phyloP scores from a whole-genome alignment of 2,113 vertebrate genomes.

The Stegastes partitus region DNA sequence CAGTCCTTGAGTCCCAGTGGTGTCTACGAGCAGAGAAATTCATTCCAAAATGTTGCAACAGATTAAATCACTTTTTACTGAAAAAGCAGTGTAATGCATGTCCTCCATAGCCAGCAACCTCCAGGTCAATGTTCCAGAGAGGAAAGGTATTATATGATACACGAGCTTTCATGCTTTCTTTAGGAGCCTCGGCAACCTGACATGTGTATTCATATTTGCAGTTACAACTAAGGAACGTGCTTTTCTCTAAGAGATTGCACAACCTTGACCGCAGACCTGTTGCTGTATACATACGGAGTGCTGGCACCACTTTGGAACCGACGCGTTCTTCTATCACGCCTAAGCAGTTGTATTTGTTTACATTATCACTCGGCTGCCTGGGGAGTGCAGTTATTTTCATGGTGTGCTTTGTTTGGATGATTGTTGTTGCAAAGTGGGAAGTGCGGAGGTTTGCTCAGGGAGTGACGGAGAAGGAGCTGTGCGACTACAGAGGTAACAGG shows the following conservation, averaged over 20 bases:
- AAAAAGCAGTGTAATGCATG: constrained; percentile 16
- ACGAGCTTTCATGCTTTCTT: constrained; percentile 16
- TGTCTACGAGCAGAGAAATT: constrained; percentile 41
- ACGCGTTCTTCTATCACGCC: constrained; percentile 48
- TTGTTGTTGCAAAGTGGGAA: constrained; percentile 67
- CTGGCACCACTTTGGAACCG: constrained; percentile 38
- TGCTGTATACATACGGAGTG: constrained; percentile 49
- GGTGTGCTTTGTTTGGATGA: constrained; percentile 77
- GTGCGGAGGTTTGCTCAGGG: constrained; percentile 56
- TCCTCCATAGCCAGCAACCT: constrained; percentile 21
- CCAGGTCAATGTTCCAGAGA: constrained; percentile 8
- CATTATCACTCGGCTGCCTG: constrained; percentile 69
- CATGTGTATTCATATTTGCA: neutral
- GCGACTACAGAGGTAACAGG: constrained; percentile 60
- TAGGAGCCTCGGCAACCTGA: constrained; percentile 5
- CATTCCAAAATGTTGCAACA: constrained; percentile 56
- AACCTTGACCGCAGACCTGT: constrained; percentile 50
- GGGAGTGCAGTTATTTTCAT: constrained; percentile 79
- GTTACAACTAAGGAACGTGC: neutral
- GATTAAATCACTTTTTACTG: constrained; percentile 51
- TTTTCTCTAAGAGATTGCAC: constrained; percentile 19
- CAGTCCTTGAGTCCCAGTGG: constrained; percentile 37
- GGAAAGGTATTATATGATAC: constrained; percentile 12
- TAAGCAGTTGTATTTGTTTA: constrained; percentile 77
- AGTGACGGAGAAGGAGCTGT: constrained; percentile 62